These are phyloP conservation scores for Onychomys leucogaster DNA, from an alignment of 2,797 vertebrate genomes.

Conservation along the genomic window DNA sequence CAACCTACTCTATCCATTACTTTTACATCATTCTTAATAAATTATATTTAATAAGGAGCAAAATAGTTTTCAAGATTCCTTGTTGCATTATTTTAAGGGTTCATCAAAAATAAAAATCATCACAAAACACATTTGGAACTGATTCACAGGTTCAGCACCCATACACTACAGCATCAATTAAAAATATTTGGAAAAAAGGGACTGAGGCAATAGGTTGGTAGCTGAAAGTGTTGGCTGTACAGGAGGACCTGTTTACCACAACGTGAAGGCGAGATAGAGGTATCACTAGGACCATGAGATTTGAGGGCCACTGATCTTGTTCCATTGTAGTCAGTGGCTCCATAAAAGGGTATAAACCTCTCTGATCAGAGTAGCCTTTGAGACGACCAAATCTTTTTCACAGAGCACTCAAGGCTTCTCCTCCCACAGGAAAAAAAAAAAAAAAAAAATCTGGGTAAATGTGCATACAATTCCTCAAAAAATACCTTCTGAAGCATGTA, in stretches of 20 bases:
- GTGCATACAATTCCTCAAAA: constrained; percentile 37
- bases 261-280: rapidly evolving
- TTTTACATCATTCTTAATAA: neutral
- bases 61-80: neutral
- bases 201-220: neutral
- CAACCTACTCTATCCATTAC: neutral
- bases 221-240: neutral
- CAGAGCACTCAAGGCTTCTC: neutral
- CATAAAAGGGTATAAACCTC: neutral
- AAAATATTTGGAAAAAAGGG: neutral
- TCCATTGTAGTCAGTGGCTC: neutral
- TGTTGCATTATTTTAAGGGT: neutral
- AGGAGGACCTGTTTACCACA: neutral
- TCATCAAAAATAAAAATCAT: neutral
- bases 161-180: neutral
- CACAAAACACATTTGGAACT: neutral
- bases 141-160: neutral
- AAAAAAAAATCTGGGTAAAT: constrained; percentile 26
- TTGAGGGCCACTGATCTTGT: neutral
- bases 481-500: constrained; percentile 9
- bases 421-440: neutral
- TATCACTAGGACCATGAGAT: neutral
- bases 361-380: neutral
- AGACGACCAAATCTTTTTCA: neutral
- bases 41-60: neutral